A percentile compares a stretch with the other conserved stretches of the same genome.
Evolutionary conservation across 2,888 invertebrate species (phyloP).

Genomic region (Tupiocoris notatus): DNA sequence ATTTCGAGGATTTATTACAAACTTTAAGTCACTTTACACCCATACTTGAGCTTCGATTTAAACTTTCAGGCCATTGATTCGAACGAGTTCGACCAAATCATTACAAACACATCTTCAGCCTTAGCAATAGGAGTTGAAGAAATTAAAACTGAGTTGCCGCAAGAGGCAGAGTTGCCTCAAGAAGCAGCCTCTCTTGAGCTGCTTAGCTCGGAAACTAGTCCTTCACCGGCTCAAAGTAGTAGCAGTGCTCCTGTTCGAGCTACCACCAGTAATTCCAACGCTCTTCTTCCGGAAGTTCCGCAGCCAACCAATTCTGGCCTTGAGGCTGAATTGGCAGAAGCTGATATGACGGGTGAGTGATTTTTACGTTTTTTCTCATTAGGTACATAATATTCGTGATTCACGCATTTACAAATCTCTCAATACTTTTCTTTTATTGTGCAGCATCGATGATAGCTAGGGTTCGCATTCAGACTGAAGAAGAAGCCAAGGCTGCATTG

Average conservation of each 20-base stretch:
- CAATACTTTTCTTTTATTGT: conserved; percentile 46
- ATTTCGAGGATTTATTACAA: no score
- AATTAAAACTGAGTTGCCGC: conserved; percentile 8
- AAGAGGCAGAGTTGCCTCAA: not conserved
- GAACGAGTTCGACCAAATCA: not conserved
- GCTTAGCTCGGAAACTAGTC: conserved; percentile 16
- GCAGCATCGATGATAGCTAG: conserved; percentile 67
- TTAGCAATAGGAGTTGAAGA: conserved; percentile 19
- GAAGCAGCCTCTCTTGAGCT: not conserved
- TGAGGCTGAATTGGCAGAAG: conserved; percentile 55
- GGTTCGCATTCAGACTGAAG: conserved; percentile 79
- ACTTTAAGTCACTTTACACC: no score
- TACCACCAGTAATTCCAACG: conserved; percentile 24
- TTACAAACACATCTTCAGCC: conserved; percentile 5
- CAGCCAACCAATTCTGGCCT: conserved; percentile 55
- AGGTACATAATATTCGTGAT: not conserved
- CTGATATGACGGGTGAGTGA: conserved; percentile 61
- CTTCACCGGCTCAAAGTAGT: not conserved
- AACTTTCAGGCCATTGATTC: not conserved
- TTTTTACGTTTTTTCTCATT: not conserved
- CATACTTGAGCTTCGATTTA: no score
- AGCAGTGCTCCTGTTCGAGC: conserved; percentile 38
- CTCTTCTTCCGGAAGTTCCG: conserved; percentile 43
- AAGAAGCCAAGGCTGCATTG: conserved; percentile 89
- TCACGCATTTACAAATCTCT: not conserved